A percentile compares a stretch with the other conserved stretches of the same genome.
Conservation (phyloP, 2,113 vertebrate species). For the Laticauda colubrina region DNA sequence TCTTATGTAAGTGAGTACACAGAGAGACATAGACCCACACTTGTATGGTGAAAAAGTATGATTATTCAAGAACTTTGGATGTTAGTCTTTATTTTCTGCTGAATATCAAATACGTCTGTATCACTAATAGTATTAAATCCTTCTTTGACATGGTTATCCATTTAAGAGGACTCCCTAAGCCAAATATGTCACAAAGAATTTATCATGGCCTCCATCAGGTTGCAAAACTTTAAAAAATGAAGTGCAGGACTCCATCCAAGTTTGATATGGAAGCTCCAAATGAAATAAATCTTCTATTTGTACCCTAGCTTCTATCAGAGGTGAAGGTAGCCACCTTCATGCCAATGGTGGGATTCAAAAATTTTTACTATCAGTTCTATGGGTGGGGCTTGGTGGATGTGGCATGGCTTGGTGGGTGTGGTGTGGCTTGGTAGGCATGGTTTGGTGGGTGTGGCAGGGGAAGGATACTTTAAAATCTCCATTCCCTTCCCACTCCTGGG, state of each 20-base stretch:
- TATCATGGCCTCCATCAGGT: not conserved
- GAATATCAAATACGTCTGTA: not conserved
- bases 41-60: not conserved
- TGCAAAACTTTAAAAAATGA: not conserved
- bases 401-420: too few species aligned
- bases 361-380: too few species aligned
- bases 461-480: too few species aligned
- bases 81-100: not conserved
- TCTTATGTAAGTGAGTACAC: not conserved
- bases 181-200: not conserved
- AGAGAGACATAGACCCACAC: not conserved
- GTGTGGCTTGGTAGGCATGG: too few species aligned
- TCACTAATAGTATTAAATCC: not conserved
- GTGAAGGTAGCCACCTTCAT: not conserved
- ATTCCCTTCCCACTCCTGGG: too few species aligned
- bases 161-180: not conserved
- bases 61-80: not conserved
- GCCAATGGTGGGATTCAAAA: too few species aligned
- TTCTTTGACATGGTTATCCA: not conserved
- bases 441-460: too few species aligned
- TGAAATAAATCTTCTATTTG: not conserved
- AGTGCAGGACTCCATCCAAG: not conserved
- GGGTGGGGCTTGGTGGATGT: too few species aligned
- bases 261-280: not conserved
- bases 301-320: not conserved